Conservation (phyloP, 2,888 invertebrate genomes). For the Microctonus aethiopoides region DNA sequence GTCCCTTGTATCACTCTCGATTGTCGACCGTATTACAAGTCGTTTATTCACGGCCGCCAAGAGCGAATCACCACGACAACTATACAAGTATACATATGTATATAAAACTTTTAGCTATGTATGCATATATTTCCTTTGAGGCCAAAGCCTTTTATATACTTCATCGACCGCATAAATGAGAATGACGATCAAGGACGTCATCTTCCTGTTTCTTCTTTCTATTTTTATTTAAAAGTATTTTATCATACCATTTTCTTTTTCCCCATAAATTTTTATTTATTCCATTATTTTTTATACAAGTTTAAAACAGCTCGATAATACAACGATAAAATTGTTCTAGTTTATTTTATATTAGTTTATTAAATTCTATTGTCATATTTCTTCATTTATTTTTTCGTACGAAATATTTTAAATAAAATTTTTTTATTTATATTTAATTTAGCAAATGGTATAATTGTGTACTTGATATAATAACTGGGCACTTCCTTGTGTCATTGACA, state of each 20-base stretch:
- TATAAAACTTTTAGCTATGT: background rate
- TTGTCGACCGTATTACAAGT: constrained; percentile 23
- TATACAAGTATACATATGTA: background rate
- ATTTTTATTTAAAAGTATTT: background rate
- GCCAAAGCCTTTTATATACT: background rate
- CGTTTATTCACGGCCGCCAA: constrained; percentile 17
- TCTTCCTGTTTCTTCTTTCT: constrained; percentile 10
- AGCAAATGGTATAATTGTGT: background rate
- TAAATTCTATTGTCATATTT: background rate
- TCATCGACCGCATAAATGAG: background rate
- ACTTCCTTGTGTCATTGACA: background rate
- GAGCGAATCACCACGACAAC: constrained; percentile 1
- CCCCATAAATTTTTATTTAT: background rate
- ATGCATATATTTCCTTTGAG: constrained; percentile 7
- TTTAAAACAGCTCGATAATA: background rate
- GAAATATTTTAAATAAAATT: background rate
- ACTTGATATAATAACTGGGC: too few relatives aligned
- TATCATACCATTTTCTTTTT: background rate
- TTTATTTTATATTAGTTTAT: background rate
- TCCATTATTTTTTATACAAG: background rate
- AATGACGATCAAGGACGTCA: constrained; percentile 22
- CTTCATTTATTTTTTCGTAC: too few relatives aligned
- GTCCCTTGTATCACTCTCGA: constrained; percentile 26
- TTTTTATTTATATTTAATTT: background rate
- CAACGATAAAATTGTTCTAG: background rate